Conservation (phyloP, 2,113 vertebrate genomes). For the Corythornis cristatus region DNA sequence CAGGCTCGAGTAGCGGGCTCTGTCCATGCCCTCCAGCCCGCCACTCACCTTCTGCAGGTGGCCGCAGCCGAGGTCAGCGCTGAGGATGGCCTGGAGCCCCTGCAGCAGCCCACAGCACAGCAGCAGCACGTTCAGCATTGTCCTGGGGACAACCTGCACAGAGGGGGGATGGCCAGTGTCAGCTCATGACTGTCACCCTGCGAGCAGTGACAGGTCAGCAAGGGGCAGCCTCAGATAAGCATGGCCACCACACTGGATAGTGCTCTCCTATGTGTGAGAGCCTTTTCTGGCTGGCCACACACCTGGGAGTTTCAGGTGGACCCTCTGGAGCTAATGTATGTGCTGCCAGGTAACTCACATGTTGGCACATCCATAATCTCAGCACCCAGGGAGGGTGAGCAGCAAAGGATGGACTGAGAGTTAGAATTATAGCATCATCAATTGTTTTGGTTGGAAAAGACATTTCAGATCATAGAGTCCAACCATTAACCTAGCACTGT, state of each 20-base stretch:
- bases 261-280: not conserved
- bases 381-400: rapidly evolving
- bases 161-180: not conserved
- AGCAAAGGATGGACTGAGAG: not conserved
- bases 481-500: not conserved
- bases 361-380: not conserved
- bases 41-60: conserved; percentile 23
- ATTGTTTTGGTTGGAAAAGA: not conserved
- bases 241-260: rapidly evolving
- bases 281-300: not conserved
- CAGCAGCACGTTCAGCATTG: conserved; percentile 73
- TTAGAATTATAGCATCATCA: not conserved
- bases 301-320: not conserved
- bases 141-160: not conserved
- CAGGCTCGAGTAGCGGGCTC: conserved; percentile 50
- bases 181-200: rapidly evolving
- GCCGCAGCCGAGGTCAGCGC: conserved; percentile 24
- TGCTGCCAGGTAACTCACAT: not conserved
- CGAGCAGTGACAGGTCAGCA: rapidly evolving
- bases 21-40: not conserved
- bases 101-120: conserved; percentile 74
- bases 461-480: not conserved
- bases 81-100: conserved; percentile 54
- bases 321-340: rapidly evolving
- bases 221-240: not conserved